Evolutionary conservation across 2,113 vertebrate genomes (phyloP), one percentile per base, ranked within the genome.

Genomic region (Pitta sordida): DNA sequence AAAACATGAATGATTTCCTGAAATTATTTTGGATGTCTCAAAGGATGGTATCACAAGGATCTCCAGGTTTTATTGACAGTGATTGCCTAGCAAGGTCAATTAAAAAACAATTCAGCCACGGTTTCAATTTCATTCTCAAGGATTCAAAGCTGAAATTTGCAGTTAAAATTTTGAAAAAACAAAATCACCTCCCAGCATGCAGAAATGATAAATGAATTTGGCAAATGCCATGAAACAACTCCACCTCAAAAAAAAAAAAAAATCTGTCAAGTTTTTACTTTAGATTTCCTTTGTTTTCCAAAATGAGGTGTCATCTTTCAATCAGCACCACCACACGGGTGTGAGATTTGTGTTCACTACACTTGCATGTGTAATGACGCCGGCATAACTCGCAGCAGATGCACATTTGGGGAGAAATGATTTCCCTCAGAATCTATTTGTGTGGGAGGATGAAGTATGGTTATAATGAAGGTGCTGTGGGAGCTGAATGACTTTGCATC

Each of bases 331-430:
- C 84, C 81, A 39, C 30, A 71, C n/a, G 7, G 78, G 56, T 6
- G 29, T 15, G 69, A 94, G 84, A 86, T 94, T 79, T 92, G 93
- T 91, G 94, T 83, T 95, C 74, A 4, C 84, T 89, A 22, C 27
- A 55, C 81, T 59, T 73, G 94, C 91, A 63, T 71, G 93, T 77
- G 89, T 95, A 95, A 95, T 92, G 95, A 87, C 71, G 86, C 93
- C 32, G n/a, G 60, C 43, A 68, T 91, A 91, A 95, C 94, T 73
- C 88, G 27, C 67, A 90, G 96, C 93, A 96, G 96, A 96, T 95
- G 93, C 87, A 96, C 93, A 96, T 94, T 94, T 91, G 91, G 93
- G 90, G 91, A 94, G 90, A 94, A 95, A 94, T 96, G 93, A 95
- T 96, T 96, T 96, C 95, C 67, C 70, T 93, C 74, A 27, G 87